These are phyloP conservation scores for Sparidentex hasta DNA, from an alignment of 2,797 vertebrate genomes.

Conservation along the genomic window DNA sequence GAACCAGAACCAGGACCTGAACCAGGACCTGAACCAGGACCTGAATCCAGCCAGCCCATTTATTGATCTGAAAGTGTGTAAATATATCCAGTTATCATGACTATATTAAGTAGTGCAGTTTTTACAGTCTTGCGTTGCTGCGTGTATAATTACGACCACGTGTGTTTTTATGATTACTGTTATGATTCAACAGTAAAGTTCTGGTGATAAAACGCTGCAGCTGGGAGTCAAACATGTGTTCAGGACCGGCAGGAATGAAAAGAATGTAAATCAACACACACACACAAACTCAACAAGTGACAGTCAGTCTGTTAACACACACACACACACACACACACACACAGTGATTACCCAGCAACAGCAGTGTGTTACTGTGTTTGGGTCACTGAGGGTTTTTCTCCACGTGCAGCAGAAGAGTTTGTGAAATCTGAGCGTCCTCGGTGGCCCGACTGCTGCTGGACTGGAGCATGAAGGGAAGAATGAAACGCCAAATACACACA, in stretches of 20 bases:
- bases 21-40: too few relatives aligned
- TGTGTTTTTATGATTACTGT: not conserved
- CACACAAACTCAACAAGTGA: not conserved
- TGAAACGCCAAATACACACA: conserved; percentile 1
- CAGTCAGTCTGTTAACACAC: not conserved
- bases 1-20: too few relatives aligned
- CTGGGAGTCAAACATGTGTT: conserved; percentile 9
- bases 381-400: conserved; percentile 27
- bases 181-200: too few relatives aligned
- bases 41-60: too few relatives aligned
- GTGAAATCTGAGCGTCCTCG: conserved; percentile 36
- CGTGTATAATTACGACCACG: not conserved
- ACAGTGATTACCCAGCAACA: not conserved
- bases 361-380: conserved; percentile 12
- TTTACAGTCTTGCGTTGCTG: too few relatives aligned
- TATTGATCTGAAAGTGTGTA: too few relatives aligned
- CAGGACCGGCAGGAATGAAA: conserved; percentile 23
- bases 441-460: conserved; percentile 19
- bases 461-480: conserved; percentile 26
- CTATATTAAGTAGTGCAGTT: too few relatives aligned
- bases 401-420: conserved; percentile 30
- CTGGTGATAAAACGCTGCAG: not conserved
- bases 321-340: conserved; percentile 12
- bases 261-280: conserved; percentile 32
- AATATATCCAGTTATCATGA: too few relatives aligned